phyloP scores from a whole-genome alignment of 1,140 invertebrate species.

The Papilio aristodemus region DNA sequence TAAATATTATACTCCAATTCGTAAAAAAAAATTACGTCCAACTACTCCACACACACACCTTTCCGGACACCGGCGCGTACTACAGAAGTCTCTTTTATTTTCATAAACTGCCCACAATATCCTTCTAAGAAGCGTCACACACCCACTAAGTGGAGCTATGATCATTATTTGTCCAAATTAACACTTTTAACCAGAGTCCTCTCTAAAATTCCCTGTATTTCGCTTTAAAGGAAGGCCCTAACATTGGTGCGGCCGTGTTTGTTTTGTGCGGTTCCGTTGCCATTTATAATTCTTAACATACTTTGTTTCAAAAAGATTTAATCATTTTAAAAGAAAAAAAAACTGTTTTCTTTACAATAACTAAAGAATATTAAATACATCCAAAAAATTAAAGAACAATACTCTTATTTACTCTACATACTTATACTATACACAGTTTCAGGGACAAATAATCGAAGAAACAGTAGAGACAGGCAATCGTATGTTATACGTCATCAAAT shows the following conservation, averaged over 20 bases:
- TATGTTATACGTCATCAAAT: too few relatives aligned
- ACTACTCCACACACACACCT: slow-evolving; percentile 39
- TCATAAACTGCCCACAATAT: slow-evolving; percentile 63
- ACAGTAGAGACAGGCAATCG: too few relatives aligned
- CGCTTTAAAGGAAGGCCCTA: slow-evolving; percentile 20
- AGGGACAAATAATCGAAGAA: too few relatives aligned
- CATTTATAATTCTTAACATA: slow-evolving; percentile 1
- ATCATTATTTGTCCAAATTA: slow-evolving; percentile 77
- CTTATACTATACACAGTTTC: too few relatives aligned
- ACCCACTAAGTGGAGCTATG: slow-evolving; percentile 69
- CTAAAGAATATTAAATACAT: too few relatives aligned
- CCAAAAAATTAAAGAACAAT: too few relatives aligned
- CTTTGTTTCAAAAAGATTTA: neutral
- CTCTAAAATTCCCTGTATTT: slow-evolving; percentile 37
- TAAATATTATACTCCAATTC: neutral
- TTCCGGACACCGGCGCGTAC: slow-evolving; percentile 49
- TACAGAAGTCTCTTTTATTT: slow-evolving; percentile 69
- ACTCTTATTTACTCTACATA: too few relatives aligned
- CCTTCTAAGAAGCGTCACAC: slow-evolving; percentile 71
- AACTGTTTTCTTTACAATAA: neutral
- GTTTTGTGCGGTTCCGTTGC: neutral
- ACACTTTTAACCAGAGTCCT: slow-evolving; percentile 60
- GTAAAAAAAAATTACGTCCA: slow-evolving; percentile 6
- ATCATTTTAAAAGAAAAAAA: neutral
- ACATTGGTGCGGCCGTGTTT: neutral